These are phyloP conservation scores for Holotrichia oblita DNA, from an alignment of 1,140 invertebrate species.

Conservation along the genomic window DNA sequence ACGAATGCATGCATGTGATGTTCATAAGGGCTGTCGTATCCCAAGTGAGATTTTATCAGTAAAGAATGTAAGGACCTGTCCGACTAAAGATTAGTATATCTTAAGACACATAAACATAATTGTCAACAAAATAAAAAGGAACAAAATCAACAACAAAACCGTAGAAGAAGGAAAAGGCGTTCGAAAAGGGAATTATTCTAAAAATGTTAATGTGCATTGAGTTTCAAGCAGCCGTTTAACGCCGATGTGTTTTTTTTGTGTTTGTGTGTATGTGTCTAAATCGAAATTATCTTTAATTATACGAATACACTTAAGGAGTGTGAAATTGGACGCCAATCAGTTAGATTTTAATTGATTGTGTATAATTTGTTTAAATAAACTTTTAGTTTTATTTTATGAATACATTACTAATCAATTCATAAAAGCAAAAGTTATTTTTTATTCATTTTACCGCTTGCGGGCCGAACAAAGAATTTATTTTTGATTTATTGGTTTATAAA, in stretches of 20 bases:
- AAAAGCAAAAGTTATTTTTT: no score
- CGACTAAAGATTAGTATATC: conserved; percentile 49
- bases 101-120: conserved; percentile 51
- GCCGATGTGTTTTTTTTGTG: background rate
- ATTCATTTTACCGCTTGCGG: no score
- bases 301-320: conserved; percentile 40
- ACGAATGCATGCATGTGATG: conserved; percentile 37
- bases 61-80: conserved; percentile 48
- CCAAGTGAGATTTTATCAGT: conserved; percentile 48
- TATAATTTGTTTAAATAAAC: background rate
- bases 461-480: no score
- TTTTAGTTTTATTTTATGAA: background rate
- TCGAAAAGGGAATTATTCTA: conserved; percentile 23
- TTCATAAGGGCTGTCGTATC: conserved; percentile 48
- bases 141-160: conserved; percentile 15
- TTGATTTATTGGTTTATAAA: no score
- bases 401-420: no score
- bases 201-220: conserved; percentile 26
- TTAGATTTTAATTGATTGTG: background rate
- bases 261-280: background rate
- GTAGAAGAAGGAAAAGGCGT: background rate
- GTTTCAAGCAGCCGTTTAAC: background rate
- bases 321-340: conserved; percentile 48
- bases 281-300: conserved; percentile 23
- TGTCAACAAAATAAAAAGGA: conserved; percentile 46